Conservation (phyloP, 2,888 invertebrate genomes). For the Drosophila multiciliata region DNA sequence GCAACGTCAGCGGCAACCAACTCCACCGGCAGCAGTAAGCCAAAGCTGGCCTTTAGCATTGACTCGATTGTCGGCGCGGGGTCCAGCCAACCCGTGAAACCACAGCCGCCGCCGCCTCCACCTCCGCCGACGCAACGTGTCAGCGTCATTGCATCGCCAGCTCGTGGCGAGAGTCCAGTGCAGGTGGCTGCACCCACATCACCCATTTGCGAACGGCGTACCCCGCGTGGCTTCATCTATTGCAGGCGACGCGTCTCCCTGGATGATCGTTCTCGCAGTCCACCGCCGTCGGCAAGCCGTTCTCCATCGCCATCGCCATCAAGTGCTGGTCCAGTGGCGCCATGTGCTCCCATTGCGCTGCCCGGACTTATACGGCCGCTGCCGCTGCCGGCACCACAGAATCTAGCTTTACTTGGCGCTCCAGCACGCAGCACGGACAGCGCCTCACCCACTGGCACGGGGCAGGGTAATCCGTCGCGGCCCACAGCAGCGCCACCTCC, state of each 20-base stretch:
- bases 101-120: slow-evolving; percentile 34
- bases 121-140: slow-evolving; percentile 37
- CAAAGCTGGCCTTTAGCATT: slow-evolving; percentile 97
- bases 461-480: slow-evolving; percentile 42
- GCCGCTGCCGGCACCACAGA: slow-evolving; percentile 81
- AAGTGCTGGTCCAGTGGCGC: slow-evolving; percentile 20
- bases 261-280: slow-evolving; percentile 69
- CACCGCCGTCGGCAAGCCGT: slow-evolving; percentile 56
- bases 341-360: slow-evolving; percentile 44
- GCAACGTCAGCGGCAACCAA: slow-evolving; percentile 66
- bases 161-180: slow-evolving; percentile 74
- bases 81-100: slow-evolving; percentile 29
- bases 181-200: slow-evolving; percentile 39
- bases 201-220: slow-evolving; percentile 56
- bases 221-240: slow-evolving; percentile 76
- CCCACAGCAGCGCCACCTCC: slow-evolving; percentile 79
- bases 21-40: slow-evolving; percentile 87
- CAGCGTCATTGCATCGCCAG: slow-evolving; percentile 71
- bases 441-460: slow-evolving; percentile 55
- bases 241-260: slow-evolving; percentile 76
- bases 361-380: slow-evolving; percentile 84
- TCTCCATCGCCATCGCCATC: slow-evolving; percentile 55
- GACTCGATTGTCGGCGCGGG: slow-evolving; percentile 93
- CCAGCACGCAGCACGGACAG: slow-evolving; percentile 42
- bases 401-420: slow-evolving; percentile 69